Evolutionary conservation across 2,113 vertebrate genomes (phyloP).

Genomic region (Microtus pennsylvanicus): DNA sequence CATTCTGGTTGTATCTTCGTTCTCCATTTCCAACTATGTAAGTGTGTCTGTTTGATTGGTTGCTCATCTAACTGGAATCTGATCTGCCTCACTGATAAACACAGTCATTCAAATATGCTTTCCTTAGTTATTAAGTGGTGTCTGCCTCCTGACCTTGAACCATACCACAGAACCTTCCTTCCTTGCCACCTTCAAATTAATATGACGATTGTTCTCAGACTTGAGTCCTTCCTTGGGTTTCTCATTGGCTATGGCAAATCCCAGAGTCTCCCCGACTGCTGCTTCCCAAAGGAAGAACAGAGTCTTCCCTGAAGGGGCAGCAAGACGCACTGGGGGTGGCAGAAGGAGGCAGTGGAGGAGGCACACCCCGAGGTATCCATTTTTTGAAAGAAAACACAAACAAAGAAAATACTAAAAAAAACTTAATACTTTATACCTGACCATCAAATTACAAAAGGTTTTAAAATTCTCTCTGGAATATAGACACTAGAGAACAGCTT

Average conservation of each 20-base stretch:
- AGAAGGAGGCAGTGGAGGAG: neutral
- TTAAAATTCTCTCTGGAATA: conserved; percentile 5
- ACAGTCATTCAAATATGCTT: neutral
- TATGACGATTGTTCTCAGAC: neutral
- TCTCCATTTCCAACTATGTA: neutral
- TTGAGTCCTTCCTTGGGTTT: neutral
- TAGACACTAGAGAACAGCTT: neutral
- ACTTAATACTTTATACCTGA: conserved; percentile 42
- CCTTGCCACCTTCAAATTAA: neutral
- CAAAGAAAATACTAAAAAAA: neutral
- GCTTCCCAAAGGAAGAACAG: neutral
- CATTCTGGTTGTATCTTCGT: neutral
- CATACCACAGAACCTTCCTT: neutral
- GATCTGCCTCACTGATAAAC: neutral
- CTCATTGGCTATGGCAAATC: neutral
- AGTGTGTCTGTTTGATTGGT: neutral
- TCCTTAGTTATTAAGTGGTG: neutral
- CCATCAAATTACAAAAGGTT: conserved; percentile 5
- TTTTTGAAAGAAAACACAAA: conserved; percentile 54
- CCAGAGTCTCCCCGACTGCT: neutral
- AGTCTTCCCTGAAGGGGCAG: neutral
- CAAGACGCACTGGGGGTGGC: neutral
- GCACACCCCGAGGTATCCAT: neutral
- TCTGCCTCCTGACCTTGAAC: neutral
- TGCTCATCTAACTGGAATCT: neutral